Base-by-base conservation (phyloP, 2,888 invertebrate species). In the Rosalia funebris region DNA sequence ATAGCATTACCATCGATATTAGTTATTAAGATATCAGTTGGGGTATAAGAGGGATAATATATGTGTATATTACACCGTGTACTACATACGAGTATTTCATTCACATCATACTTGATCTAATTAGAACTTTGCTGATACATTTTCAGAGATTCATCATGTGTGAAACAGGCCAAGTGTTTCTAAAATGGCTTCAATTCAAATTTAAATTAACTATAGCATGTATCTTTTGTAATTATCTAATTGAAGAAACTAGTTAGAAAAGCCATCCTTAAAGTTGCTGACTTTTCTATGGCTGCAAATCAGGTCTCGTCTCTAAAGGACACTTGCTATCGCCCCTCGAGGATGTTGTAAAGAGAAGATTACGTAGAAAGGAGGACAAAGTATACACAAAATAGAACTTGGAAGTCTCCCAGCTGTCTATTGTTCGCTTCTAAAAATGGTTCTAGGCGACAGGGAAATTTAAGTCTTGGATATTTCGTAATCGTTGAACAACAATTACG, bases 211-310 rank as follows among this genome's bases (percentile, higher is more conserved):
- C n/a, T n/a, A n/a, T 25, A 34, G 11, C 11, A 34, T 34, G 2
- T 10, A 34, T 7, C 34, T 34, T 34, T 34, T n/a, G 10, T 20
- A 20, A 44, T 42, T 19, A 10, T 11, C 1, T 42, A 42, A 44
- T 44, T 44, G 44, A 9, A 25, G 20, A 44, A 44, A 44, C 11
- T 44, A 17, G 17, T 17, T 41, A 25, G 16, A 34, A 32, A 31
- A 11, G 32, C 5, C 15, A 47, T 15, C 11, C 15, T 14, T 34
- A 32, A 47, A 15, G 16, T 15, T 2, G 31, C 15, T 31, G 17
- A 47, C n/a, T 32, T 47, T 47, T 10, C 14, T 32, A 32, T 9
- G 32, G 17, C 34, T 1, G 17, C 47, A 44, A 44, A 44, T 20
- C 20, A 12, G 32, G 31, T 10, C 31, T 31, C 9, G 31, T 32